Evolutionary conservation across 2,888 invertebrate species (phyloP), one percentile per base, ranked within the genome.

Genomic region (Ectemnius continuus): DNA sequence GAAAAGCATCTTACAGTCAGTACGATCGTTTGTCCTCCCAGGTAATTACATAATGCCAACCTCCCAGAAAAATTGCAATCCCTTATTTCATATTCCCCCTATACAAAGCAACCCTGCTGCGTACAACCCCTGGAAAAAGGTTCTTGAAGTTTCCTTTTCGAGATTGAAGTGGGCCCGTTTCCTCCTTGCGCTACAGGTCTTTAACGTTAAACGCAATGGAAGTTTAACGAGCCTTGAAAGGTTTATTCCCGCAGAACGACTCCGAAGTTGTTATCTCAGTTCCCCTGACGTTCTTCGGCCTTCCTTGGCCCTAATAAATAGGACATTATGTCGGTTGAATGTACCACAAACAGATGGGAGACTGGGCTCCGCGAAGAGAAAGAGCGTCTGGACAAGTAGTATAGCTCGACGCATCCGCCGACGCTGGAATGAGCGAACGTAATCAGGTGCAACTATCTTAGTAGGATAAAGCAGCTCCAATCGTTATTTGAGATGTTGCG

Each of bases 141-240:
- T 23, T 23, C 23, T 23, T 23, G 2, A 23, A 23, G 23, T 26
- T 18, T 58, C 16, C 4, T 23, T 58, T 20, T 20, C 18, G 6
- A 14, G 20, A 26, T 58, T 58, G 20, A 18, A 23, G 14, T 58
- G 20, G 16, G n/a, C 14, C 11, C 58, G 58, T 58, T 26, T 58
- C 11, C 58, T 52, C n/a, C 0, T 14, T 52, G 52, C n/a, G 16
- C 14, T 13, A 36, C 52, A 52, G 14, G 14, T 52, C 52, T 16
- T 11, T 36, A 8, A 36, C 36, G 36, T 36, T 52, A 52, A 52
- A 14, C 5, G 52, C n/a, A 13, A 52, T 52, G 52, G 52, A 16
- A 52, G 13, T 52, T 52, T 16, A 52, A 52, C 52, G 52, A 52
- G 52, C 52, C 52, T 16, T 52, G 16, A 52, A 52, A 52, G 16